A percentile compares a stretch with the other conserved stretches of the same genome.
These are phyloP conservation scores for Scaptodrosophila lebanonensis DNA, from an alignment of 1,140 invertebrate genomes.

Conservation along the genomic window DNA sequence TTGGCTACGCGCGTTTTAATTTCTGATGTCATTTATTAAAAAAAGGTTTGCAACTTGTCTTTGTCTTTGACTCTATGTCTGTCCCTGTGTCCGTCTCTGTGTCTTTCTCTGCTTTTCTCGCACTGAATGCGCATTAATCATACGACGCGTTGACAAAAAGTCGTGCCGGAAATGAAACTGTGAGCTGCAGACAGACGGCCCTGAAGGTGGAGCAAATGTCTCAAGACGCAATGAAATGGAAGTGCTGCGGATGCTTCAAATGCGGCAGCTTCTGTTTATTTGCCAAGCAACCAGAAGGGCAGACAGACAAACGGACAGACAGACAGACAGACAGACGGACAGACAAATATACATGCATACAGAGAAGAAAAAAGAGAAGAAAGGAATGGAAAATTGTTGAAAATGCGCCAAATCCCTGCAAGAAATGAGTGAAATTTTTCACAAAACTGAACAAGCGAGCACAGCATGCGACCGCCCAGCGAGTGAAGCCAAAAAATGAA, in stretches of 20 bases:
- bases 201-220: background rate
- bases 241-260: background rate
- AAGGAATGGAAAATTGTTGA: conserved; percentile 57
- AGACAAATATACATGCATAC: background rate
- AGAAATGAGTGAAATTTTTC: conserved; percentile 73
- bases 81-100: no score
- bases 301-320: conserved; percentile 5
- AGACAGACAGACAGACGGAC: conserved; percentile 15
- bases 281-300: conserved; percentile 60
- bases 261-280: conserved; percentile 49
- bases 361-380: conserved; percentile 10
- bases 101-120: no score
- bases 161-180: conserved; percentile 46
- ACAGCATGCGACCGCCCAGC: conserved; percentile 36
- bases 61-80: background rate
- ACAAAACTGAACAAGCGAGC: conserved; percentile 27
- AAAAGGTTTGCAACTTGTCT: conserved; percentile 29
- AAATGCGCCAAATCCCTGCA: conserved; percentile 55
- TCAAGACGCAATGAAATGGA: conserved; percentile 55
- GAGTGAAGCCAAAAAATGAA: conserved; percentile 15
- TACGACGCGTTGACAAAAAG: conserved; percentile 56
- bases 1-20: conserved; percentile 53
- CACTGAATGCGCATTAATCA: conserved; percentile 64
- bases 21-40: conserved; percentile 72
- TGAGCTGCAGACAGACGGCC: conserved; percentile 2